A percentile compares a stretch with the other conserved stretches of the same genome.
Conservation (phyloP, 2,797 vertebrate genomes). For the Chrysolophus pictus region DNA sequence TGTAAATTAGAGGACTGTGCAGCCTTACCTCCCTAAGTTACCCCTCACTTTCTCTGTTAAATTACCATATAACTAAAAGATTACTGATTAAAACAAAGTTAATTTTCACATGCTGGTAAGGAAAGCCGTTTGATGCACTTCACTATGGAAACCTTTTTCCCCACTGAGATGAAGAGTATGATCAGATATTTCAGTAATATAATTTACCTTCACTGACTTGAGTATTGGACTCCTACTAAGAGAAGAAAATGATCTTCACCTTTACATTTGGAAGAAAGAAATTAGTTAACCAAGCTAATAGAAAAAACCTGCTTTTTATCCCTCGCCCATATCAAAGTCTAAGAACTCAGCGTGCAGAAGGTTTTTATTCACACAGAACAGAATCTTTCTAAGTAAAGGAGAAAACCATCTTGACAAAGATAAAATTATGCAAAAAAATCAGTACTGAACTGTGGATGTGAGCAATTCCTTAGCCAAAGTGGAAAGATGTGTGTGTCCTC, state of each 20-base stretch:
- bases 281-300: not conserved
- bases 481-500: not conserved
- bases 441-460: not conserved
- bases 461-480: not conserved
- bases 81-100: not conserved
- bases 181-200: not conserved
- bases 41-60: not conserved
- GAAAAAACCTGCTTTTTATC: not conserved
- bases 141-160: not conserved
- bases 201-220: not conserved
- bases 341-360: not conserved
- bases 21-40: not conserved
- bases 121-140: not conserved
- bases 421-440: not conserved
- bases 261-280: not conserved
- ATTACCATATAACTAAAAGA: not conserved
- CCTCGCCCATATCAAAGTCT: not conserved
- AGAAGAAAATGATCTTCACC: not conserved
- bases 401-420: not conserved
- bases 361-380: not conserved
- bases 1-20: not conserved
- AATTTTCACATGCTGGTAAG: conserved; percentile 6
- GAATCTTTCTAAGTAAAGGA: not conserved
- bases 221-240: not conserved
- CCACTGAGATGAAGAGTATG: not conserved